Percentiles rank a stretch among this genome's conserved stretches.
Conservation (phyloP, 2,113 vertebrate genomes). For the Oryzias curvinotus region DNA sequence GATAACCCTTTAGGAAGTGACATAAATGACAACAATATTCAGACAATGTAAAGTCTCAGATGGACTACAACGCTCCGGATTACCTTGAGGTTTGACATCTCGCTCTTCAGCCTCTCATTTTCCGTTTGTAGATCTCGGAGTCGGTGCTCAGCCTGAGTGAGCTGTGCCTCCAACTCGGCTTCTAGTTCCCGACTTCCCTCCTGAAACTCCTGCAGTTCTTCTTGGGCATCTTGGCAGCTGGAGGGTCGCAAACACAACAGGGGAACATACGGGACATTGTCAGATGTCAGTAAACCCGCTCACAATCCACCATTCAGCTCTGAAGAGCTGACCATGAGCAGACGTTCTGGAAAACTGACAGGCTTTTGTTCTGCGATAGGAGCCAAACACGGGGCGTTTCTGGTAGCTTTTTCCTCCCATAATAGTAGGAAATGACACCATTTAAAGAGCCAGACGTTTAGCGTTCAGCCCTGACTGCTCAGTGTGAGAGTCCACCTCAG, state of each 20-base stretch:
- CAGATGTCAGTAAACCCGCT: conserved; percentile 6
- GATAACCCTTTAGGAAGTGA: conserved; percentile 20
- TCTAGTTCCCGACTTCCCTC: conserved; percentile 97
- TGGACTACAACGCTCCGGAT: background rate
- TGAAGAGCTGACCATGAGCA: background rate
- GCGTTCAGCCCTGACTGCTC: conserved; percentile 14
- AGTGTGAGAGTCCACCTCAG: conserved; percentile 24
- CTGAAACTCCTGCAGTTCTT: conserved; percentile 97
- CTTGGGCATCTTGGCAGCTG: conserved; percentile 93
- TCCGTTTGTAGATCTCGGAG: conserved; percentile 92
- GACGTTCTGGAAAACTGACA: conserved; percentile 39
- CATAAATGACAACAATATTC: background rate
- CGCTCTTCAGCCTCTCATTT: conserved; percentile 93
- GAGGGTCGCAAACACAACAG: conserved; percentile 10
- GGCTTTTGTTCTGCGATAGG: conserved; percentile 46
- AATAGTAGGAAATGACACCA: conserved; percentile 28
- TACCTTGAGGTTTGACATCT: conserved; percentile 92
- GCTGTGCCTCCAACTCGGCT: conserved; percentile 94
- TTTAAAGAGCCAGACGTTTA: conserved; percentile 41
- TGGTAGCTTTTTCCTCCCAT: conserved; percentile 16
- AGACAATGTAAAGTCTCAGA: background rate
- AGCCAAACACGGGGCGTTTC: conserved; percentile 42
- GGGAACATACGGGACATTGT: conserved; percentile 15
- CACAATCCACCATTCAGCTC: conserved; percentile 26
- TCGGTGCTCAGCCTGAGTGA: conserved; percentile 92